Percentiles rank a stretch among this genome's conserved stretches.
Conservation (phyloP, 2,797 vertebrate genomes). For the Perodicticus potto region DNA sequence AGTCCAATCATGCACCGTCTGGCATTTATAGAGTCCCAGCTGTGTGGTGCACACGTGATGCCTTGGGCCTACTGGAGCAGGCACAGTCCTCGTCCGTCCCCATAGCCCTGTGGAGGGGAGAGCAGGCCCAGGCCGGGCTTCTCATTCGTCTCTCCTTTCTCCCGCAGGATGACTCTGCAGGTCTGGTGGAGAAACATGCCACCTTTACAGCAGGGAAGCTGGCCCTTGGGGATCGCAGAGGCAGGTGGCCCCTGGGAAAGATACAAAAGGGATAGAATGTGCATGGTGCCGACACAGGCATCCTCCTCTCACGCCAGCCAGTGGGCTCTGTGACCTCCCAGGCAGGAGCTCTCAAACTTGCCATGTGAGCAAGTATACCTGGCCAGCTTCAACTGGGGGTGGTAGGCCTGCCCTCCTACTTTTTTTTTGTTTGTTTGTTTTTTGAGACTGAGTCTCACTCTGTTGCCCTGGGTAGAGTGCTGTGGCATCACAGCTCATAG, state of each 20-base stretch:
- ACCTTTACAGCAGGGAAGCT: background rate
- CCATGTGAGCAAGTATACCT: background rate
- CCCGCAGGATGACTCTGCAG: fast-evolving
- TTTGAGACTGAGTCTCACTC: too few relatives aligned
- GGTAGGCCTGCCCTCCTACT: too few relatives aligned
- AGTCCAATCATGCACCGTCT: background rate
- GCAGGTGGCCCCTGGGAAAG: background rate
- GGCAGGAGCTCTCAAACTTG: background rate
- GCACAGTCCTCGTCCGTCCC: fast-evolving
- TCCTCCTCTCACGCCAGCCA: background rate
- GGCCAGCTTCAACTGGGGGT: too few relatives aligned
- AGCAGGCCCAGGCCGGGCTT: background rate
- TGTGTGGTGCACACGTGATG: fast-evolving
- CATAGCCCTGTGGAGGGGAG: background rate
- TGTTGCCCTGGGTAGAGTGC: too few relatives aligned
- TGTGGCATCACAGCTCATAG: too few relatives aligned
- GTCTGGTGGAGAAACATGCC: background rate
- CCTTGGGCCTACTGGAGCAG: background rate
- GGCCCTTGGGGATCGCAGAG: too few relatives aligned
- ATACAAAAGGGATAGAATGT: fast-evolving
- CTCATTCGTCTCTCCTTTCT: background rate
- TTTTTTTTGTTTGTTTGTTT: background rate
- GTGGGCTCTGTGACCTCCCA: background rate
- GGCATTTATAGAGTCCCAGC: background rate
- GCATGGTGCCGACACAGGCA: fast-evolving